Conservation (phyloP, 2,113 vertebrate species). For the Trogon melanurus region DNA sequence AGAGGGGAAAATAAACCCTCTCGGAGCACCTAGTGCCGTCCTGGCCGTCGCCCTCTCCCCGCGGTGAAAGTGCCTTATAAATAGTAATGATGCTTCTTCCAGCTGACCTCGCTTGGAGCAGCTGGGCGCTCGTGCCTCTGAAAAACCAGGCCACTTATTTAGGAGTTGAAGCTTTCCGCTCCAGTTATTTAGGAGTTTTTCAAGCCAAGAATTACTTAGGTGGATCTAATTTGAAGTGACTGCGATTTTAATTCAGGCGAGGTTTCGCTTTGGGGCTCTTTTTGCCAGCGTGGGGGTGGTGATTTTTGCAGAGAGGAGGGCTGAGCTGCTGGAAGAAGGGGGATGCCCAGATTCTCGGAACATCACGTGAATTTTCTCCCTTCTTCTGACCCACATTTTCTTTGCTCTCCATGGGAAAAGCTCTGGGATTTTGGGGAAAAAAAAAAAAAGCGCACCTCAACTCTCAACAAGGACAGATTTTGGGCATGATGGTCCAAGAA, state of each 20-base stretch:
- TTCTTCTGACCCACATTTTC: background rate
- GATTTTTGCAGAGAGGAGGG: background rate
- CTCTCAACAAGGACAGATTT: background rate
- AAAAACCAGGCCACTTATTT: constrained; percentile 53
- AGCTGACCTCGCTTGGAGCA: constrained; percentile 52
- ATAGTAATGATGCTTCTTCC: constrained; percentile 19
- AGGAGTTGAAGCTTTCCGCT: constrained; percentile 53
- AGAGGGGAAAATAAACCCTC: background rate
- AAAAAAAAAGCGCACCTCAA: background rate
- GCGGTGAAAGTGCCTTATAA: background rate
- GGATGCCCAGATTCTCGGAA: background rate
- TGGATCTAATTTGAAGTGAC: constrained; percentile 27
- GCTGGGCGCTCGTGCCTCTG: constrained; percentile 32
- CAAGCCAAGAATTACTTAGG: constrained; percentile 39
- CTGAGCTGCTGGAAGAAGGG: background rate
- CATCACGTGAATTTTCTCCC: background rate
- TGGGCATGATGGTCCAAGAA: background rate
- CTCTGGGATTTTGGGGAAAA: background rate
- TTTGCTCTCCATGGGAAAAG: background rate
- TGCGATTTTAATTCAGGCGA: constrained; percentile 22
- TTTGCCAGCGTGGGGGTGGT: background rate
- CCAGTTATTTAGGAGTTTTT: constrained; percentile 34
- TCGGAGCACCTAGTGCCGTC: background rate
- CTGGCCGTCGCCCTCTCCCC: background rate
- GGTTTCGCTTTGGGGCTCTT: constrained; percentile 29